Evolutionary conservation across 2,113 vertebrate genomes (phyloP).

Genomic region (Osmerus eperlanus): DNA sequence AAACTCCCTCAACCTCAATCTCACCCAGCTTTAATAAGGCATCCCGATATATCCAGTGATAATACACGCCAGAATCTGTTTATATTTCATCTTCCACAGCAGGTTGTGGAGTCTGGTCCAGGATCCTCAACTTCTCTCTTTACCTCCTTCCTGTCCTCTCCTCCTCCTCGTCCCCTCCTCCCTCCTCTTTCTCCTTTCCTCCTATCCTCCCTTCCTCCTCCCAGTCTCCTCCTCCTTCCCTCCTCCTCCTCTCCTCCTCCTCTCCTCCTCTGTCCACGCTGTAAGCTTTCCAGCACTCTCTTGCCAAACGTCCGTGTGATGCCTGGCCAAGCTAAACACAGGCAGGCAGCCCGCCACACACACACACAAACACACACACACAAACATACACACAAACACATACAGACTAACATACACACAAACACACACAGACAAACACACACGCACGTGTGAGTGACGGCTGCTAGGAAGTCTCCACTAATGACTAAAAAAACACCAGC

Average conservation of each 20-base stretch:
- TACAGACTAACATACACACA: too few relatives aligned
- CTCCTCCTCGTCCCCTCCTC: slow-evolving; percentile 51
- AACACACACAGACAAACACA: slow-evolving; percentile 28
- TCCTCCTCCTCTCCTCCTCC: too few relatives aligned
- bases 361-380: slow-evolving; percentile 52
- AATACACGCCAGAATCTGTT: slow-evolving; percentile 40
- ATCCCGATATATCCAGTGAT: slow-evolving; percentile 30
- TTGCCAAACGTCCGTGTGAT: slow-evolving; percentile 90
- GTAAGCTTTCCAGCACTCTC: slow-evolving; percentile 81
- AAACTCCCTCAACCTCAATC: too few relatives aligned
- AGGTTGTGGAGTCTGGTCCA: slow-evolving; percentile 44
- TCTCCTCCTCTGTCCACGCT: slow-evolving; percentile 67
- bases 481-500: slow-evolving; percentile 67
- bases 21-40: too few relatives aligned
- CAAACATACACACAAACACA: slow-evolving; percentile 27
- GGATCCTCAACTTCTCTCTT: slow-evolving; percentile 54
- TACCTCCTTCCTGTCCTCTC: slow-evolving; percentile 34
- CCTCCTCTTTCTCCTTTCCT: too few relatives aligned
- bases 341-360: slow-evolving; percentile 84
- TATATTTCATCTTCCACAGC: too few relatives aligned
- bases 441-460: slow-evolving; percentile 45
- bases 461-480: slow-evolving; percentile 52
- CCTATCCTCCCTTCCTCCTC: too few relatives aligned
- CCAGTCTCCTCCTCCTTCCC: too few relatives aligned
- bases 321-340: slow-evolving; percentile 95